phyloP scores from a whole-genome alignment of 2,113 vertebrate genomes.

The Morphnarchus princeps region DNA sequence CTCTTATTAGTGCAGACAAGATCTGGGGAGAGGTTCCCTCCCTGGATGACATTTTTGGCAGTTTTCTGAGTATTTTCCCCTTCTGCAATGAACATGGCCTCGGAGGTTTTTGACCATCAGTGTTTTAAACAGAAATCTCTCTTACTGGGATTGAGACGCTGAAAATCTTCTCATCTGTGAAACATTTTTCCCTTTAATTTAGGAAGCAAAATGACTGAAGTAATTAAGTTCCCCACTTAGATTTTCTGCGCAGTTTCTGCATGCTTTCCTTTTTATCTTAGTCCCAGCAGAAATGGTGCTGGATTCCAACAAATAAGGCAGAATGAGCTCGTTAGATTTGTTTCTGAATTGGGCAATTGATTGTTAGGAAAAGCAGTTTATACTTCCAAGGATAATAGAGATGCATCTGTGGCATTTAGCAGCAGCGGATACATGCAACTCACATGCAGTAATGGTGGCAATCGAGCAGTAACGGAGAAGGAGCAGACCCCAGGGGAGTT shows the following conservation, averaged over 20 bases:
- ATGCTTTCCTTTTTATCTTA: neutral
- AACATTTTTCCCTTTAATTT: neutral
- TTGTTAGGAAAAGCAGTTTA: neutral
- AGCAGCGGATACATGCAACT: neutral
- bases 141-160: neutral
- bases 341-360: neutral
- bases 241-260: neutral
- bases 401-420: slow-evolving; percentile 8
- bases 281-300: neutral
- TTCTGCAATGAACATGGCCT: neutral
- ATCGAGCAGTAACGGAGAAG: neutral
- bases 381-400: slow-evolving; percentile 8
- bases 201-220: neutral
- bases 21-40: neutral
- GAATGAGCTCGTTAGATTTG: neutral
- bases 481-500: neutral
- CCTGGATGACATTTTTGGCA: slow-evolving; percentile 31
- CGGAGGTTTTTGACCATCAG: neutral
- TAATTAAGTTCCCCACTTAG: slow-evolving; percentile 6
- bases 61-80: neutral
- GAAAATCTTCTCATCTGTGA: neutral
- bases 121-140: neutral
- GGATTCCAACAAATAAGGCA: neutral
- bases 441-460: neutral
- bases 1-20: slow-evolving; percentile 29